Evolutionary conservation across 2,888 invertebrate species (phyloP).

Genomic region (Malthinus seriepunctatus): DNA sequence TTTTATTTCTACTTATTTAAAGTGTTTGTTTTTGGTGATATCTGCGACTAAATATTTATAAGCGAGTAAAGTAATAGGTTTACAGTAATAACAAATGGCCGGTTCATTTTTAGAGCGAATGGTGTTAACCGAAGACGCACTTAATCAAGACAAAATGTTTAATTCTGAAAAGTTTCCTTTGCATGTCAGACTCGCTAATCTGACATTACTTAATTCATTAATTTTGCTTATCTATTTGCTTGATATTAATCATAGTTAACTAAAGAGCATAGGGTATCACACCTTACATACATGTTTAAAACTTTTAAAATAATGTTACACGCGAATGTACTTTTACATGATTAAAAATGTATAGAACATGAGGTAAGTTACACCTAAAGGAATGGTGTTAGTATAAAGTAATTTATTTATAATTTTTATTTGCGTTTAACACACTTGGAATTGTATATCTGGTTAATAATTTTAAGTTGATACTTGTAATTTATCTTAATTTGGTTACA

Average conservation of each 20-base stretch:
- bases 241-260: conserved; percentile 52
- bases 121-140: conserved; percentile 19
- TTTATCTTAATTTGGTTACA: not conserved
- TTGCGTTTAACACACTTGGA: conserved; percentile 39
- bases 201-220: conserved; percentile 50
- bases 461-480: conserved; percentile 23
- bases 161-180: conserved; percentile 32
- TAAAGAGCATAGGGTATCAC: conserved; percentile 42
- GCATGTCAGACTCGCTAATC: conserved; percentile 38
- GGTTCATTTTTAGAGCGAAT: no score
- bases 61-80: no score
- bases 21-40: no score
- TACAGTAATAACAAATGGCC: no score
- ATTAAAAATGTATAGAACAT: conserved; percentile 46
- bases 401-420: conserved; percentile 45
- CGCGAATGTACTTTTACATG: conserved; percentile 50
- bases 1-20: no score
- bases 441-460: conserved; percentile 46
- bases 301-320: conserved; percentile 48
- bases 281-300: conserved; percentile 47
- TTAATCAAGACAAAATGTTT: conserved; percentile 28
- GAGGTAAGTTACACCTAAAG: conserved; percentile 49
- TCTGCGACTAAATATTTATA: not conserved
- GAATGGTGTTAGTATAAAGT: conserved; percentile 46
- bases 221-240: conserved; percentile 45